Conservation (phyloP, 2,888 invertebrate genomes). For the Polymixis flavicincta region DNA sequence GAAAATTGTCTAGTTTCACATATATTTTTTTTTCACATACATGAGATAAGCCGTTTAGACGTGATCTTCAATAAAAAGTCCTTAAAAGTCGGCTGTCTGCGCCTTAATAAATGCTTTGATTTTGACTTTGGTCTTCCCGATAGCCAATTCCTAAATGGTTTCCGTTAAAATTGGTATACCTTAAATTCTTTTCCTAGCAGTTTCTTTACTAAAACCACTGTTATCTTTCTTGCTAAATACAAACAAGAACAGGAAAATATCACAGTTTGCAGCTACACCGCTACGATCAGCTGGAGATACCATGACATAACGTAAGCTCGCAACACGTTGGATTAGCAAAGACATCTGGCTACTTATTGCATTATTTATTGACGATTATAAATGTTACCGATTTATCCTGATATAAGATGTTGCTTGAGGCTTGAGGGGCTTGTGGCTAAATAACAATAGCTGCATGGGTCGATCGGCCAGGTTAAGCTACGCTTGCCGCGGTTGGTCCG, state of each 20-base stretch:
- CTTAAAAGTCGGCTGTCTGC: no score
- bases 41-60: no score
- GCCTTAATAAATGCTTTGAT: background rate
- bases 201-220: background rate
- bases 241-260: constrained; percentile 1
- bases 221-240: background rate
- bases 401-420: background rate
- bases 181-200: no score
- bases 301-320: constrained; percentile 41
- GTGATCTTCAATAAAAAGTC: no score
- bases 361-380: constrained; percentile 19
- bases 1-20: no score
- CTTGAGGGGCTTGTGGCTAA: no score
- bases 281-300: background rate
- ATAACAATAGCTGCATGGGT: no score
- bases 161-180: no score
- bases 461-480: no score
- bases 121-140: background rate
- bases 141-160: background rate
- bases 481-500: no score
- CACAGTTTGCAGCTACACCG: background rate
- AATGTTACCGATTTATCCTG: constrained; percentile 9
- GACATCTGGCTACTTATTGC: constrained; percentile 11
- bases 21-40: no score
- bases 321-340: constrained; percentile 32